Evolutionary conservation across 2,888 invertebrate species (phyloP).

Genomic region (Sarcophaga subvicina): DNA sequence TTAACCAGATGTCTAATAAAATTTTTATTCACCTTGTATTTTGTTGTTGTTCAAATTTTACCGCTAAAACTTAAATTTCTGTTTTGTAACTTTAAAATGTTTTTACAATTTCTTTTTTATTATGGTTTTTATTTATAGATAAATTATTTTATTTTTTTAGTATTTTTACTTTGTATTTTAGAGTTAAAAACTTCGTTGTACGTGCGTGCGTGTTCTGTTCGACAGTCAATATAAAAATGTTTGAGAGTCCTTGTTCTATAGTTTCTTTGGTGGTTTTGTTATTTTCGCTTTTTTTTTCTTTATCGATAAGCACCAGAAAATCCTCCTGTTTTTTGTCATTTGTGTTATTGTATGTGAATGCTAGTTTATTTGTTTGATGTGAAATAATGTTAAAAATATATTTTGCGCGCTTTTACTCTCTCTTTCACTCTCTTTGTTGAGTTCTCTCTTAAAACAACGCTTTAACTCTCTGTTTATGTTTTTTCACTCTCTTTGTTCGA

Average conservation of each 20-base stretch:
- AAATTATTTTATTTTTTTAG: conserved; percentile 23
- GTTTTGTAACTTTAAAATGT: conserved; percentile 23
- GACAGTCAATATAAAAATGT: conserved; percentile 71
- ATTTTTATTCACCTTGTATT: conserved; percentile 36
- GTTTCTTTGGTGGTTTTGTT: conserved; percentile 61
- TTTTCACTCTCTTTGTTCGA: conserved; percentile 49
- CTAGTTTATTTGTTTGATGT: conserved; percentile 44
- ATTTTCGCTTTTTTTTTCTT: conserved; percentile 45
- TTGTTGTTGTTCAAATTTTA: conserved; percentile 40
- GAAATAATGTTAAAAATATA: conserved; percentile 42
- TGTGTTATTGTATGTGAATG: conserved; percentile 3
- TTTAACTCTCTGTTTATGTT: conserved; percentile 56
- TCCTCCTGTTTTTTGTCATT: conserved; percentile 52
- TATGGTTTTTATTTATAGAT: conserved; percentile 20
- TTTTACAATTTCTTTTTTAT: conserved; percentile 29
- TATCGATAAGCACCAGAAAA: conserved; percentile 45
- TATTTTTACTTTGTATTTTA: conserved; percentile 55
- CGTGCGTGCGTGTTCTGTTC: conserved; percentile 67
- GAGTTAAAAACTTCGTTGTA: conserved; percentile 62
- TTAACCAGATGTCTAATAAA: conserved; percentile 47
- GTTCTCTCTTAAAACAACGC: not conserved
- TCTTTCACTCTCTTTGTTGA: not conserved
- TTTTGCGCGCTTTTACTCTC: conserved; percentile 67
- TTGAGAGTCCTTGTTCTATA: conserved; percentile 71
- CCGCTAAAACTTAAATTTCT: conserved; percentile 38